These are phyloP conservation scores for Chaetodon trifascialis DNA, from an alignment of 2,113 vertebrate species.

Conservation along the genomic window DNA sequence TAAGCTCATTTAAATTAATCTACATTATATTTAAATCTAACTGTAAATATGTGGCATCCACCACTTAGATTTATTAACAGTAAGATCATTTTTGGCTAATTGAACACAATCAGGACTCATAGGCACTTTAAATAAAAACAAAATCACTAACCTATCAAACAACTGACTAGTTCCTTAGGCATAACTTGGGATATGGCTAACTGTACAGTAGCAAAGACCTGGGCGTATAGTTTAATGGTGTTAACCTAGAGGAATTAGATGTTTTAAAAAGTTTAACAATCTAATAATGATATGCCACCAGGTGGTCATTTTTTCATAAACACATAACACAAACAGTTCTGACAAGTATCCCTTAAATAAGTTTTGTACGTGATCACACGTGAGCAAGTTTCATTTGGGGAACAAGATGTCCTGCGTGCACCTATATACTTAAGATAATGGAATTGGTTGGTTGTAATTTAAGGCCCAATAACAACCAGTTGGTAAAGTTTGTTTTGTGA, in stretches of 20 bases:
- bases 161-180: background rate
- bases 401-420: background rate
- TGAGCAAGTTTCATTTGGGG: background rate
- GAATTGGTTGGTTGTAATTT: background rate
- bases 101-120: background rate
- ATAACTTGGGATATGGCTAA: background rate
- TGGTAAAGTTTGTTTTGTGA: background rate
- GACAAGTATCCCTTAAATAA: background rate
- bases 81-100: background rate
- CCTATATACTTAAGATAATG: background rate
- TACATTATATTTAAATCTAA: background rate
- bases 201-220: background rate
- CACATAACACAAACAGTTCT: background rate
- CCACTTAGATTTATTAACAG: background rate
- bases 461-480: background rate
- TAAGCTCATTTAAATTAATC: background rate
- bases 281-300: background rate
- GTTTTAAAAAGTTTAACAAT: background rate
- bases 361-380: background rate
- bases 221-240: background rate
- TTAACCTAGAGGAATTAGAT: background rate
- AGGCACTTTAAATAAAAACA: slow-evolving; percentile 31
- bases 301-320: background rate
- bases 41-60: background rate
- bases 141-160: background rate